Evolutionary conservation across 2,888 invertebrate genomes (phyloP).

Genomic region (Dioctria linearis): DNA sequence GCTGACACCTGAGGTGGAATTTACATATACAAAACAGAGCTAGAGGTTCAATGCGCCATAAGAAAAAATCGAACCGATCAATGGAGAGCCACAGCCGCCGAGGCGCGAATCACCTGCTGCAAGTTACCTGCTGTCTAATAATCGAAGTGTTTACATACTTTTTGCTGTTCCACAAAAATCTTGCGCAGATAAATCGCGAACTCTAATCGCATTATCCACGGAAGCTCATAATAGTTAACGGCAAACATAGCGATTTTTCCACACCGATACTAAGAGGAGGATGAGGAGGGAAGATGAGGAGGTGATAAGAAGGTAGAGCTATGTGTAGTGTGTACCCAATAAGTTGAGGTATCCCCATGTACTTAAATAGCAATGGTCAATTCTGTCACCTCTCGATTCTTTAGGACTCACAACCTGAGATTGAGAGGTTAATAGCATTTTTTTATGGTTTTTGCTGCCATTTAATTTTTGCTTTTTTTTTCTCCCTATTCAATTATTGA

Average conservation of each 20-base stretch:
- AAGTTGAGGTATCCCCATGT: background rate
- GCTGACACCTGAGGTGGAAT: too few species aligned
- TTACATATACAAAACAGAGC: too few species aligned
- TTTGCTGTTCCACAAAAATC: constrained; percentile 64
- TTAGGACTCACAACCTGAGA: too few species aligned
- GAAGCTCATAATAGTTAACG: constrained; percentile 14
- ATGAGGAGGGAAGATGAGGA: background rate
- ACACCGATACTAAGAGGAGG: background rate
- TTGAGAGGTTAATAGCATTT: too few species aligned
- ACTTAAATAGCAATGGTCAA: constrained; percentile 21
- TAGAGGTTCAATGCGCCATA: constrained; percentile 54
- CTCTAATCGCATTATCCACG: constrained; percentile 60
- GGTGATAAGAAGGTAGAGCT: background rate
- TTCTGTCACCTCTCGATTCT: constrained; percentile 2
- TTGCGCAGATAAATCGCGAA: constrained; percentile 58
- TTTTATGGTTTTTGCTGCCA: too few species aligned
- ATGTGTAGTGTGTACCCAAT: background rate
- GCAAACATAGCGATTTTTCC: background rate
- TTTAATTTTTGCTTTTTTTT: too few species aligned
- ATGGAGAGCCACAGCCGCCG: constrained; percentile 41
- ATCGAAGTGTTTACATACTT: constrained; percentile 65
- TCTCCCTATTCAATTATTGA: too few species aligned
- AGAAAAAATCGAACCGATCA: constrained; percentile 53
- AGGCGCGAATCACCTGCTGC: constrained; percentile 61
- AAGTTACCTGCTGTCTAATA: constrained; percentile 63